Evolutionary conservation across 2,797 vertebrate species (phyloP).

Genomic region (Gallinago solitaria): DNA sequence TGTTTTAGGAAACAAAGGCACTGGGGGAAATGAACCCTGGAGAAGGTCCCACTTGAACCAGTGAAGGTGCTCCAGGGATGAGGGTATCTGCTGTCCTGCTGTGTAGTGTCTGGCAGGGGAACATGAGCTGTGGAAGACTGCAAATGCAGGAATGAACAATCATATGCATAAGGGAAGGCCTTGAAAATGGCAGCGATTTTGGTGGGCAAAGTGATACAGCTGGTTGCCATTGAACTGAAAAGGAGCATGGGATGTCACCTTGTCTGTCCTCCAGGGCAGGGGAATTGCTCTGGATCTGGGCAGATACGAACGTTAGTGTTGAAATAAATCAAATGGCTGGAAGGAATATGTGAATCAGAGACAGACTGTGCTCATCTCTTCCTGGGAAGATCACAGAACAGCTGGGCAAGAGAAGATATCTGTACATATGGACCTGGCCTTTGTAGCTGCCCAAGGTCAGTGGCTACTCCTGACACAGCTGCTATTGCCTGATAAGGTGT

Average conservation of each 20-base stretch:
- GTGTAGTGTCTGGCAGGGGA: not conserved
- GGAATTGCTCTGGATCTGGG: not conserved
- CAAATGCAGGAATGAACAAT: not conserved
- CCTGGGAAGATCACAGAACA: not conserved
- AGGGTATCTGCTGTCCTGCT: not conserved
- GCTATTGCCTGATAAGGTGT: slow-evolving; percentile 9
- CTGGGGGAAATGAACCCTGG: not conserved
- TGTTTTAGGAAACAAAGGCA: not conserved
- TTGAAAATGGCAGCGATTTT: not conserved
- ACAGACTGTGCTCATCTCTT: not conserved
- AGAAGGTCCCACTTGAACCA: not conserved
- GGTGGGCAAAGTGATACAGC: not conserved
- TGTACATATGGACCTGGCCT: not conserved
- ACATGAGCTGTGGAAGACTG: not conserved
- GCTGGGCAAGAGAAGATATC: not conserved
- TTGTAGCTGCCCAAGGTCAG: slow-evolving; percentile 23
- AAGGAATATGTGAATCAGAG: not conserved
- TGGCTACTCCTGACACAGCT: slow-evolving; percentile 1
- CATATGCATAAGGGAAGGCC: not conserved
- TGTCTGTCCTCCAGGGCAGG: not conserved
- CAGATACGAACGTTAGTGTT: not conserved
- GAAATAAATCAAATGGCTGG: not conserved
- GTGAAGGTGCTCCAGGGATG: not conserved
- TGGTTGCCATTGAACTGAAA: not conserved
- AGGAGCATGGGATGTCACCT: not conserved